Conservation (phyloP, 2,113 vertebrate genomes). For the Neopipo cinnamomea region DNA sequence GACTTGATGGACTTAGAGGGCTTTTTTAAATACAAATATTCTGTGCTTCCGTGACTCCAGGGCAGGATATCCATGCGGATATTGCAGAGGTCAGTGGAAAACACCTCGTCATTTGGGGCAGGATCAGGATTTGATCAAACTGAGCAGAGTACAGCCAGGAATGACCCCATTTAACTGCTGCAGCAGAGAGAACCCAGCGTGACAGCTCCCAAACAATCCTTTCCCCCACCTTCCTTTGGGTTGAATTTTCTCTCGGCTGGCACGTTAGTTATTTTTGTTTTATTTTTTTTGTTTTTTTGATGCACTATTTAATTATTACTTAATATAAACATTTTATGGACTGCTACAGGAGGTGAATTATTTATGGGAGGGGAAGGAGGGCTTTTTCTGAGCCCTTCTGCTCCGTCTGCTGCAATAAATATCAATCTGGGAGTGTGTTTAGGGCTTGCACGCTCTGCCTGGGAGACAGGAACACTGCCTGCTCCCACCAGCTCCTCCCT, state of each 20-base stretch:
- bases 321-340: constrained; percentile 53
- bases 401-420: not conserved
- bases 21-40: not conserved
- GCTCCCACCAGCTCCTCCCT: not conserved
- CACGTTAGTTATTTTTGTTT: not conserved
- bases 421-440: not conserved
- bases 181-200: not conserved
- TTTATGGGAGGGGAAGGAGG: constrained; percentile 17
- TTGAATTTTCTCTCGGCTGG: not conserved
- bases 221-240: not conserved
- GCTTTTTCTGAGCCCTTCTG: constrained; percentile 5
- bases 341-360: constrained; percentile 9
- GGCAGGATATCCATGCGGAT: not conserved
- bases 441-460: not conserved
- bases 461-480: not conserved
- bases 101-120: rapidly evolving
- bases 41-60: rapidly evolving
- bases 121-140: not conserved
- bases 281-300: not conserved
- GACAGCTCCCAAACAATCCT: not conserved
- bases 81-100: not conserved
- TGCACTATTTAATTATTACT: constrained; percentile 21
- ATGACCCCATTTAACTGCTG: not conserved
- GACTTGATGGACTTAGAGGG: not conserved
- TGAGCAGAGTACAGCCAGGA: not conserved